Base-by-base conservation (phyloP, 2,797 vertebrate genomes). In the Carduelis carduelis region DNA sequence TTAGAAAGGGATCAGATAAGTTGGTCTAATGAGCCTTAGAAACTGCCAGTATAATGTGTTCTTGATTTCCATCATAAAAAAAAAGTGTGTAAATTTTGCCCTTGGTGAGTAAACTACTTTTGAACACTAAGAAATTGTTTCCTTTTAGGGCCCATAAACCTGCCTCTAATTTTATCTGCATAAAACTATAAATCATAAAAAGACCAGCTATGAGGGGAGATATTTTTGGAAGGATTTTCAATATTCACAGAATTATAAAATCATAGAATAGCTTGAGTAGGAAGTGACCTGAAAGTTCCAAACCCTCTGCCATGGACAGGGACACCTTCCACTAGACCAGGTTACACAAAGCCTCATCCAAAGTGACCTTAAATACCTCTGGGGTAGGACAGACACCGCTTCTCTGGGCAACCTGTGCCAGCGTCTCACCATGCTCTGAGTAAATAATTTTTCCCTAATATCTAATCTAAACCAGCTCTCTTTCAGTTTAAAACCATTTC, bases 21-120 rank as follows among this genome's bases (percentile, higher is more conserved):
- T 82, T 89, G 52, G 34, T 77, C 37, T 90, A 94, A 95, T 85
- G 81, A 93, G 60, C 68, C 81, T 90, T 85, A 87, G 53, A 87
- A 94, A 83, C 37, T 83, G 64, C 37, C 46, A 64, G 39, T 35
- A 26, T 77, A 92, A 93, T 82, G 64, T 70, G 46, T 65, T 95
- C 35, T 66, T 93, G 66, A 77, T 65, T 93, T 92, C 47, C 35
- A 75, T 46, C 72, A 65, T 78, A 87, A 83, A 87, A 85, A 13
- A 35, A 88, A 68, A 65, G n/a, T 53, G 26, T 85, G n/a, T 69
- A 93, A 56, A 87, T 76, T 82, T 90, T 81, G 69, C 46, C 32
- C 70, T 90, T 66, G n/a, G 30, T 66, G 26, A 87, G n/a, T 60
- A 89, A 89, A 90, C 34, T 78, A 32, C 57, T 59, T 87, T 56